Conservation (phyloP, 2,888 invertebrate genomes). For the Stegana nigrithorax region DNA sequence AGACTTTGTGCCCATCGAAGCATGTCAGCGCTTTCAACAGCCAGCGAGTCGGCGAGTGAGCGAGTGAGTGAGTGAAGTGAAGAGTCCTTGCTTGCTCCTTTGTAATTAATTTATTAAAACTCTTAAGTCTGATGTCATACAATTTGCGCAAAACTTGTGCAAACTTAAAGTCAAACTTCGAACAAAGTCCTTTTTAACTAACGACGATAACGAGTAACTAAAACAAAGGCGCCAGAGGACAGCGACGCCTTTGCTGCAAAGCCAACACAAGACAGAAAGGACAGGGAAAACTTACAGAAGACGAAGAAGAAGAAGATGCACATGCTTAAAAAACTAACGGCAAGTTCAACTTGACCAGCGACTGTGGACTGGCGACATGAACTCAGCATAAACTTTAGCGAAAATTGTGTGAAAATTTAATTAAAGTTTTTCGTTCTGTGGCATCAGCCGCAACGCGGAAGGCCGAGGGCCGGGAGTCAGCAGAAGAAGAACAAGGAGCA, state of each 20-base stretch:
- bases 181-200: constrained; percentile 5
- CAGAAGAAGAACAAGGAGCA: not conserved
- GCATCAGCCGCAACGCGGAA: not conserved
- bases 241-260: not conserved
- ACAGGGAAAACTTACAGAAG: not conserved
- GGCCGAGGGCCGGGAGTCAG: not conserved
- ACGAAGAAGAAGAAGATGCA: not conserved
- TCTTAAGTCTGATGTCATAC: not conserved
- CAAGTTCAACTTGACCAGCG: not conserved
- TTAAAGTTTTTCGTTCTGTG: constrained; percentile 56
- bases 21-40: not conserved
- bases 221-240: not conserved
- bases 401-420: constrained; percentile 56
- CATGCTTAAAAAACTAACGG: not conserved
- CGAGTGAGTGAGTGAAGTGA: no score
- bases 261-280: not conserved
- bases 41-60: no score
- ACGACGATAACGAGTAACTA: no score
- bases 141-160: not conserved
- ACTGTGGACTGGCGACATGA: not conserved
- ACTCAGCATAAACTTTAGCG: constrained; percentile 16
- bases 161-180: constrained; percentile 11
- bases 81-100: no score
- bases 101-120: constrained; percentile 10
- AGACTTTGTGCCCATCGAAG: no score